A percentile compares a stretch with the other conserved stretches of the same genome.
These are phyloP conservation scores for Agrochola macilenta DNA, from an alignment of 2,888 invertebrate genomes.

Conservation along the genomic window DNA sequence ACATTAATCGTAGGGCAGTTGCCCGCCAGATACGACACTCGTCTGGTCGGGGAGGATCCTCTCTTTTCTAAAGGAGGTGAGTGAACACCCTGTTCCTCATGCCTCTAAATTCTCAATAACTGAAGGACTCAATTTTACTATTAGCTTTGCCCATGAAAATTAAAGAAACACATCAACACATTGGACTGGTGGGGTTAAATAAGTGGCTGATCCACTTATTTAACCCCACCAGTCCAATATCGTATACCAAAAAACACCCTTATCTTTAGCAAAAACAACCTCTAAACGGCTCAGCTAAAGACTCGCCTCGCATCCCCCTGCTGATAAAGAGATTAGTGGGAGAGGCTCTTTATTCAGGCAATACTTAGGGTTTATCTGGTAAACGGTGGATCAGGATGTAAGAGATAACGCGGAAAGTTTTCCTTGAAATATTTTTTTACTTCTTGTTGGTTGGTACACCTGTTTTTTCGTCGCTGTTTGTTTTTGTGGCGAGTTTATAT, in stretches of 20 bases:
- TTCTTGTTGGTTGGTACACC: constrained; percentile 18
- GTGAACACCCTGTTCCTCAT: no score
- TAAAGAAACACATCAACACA: not conserved
- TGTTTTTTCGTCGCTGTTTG: constrained; percentile 7
- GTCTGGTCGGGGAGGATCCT: no score
- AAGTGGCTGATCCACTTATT: no score
- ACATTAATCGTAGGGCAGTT: no score
- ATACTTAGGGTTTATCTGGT: constrained; percentile 65
- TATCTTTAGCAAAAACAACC: constrained; percentile 58
- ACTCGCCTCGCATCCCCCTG: constrained; percentile 51
- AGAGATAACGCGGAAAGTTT: constrained; percentile 51
- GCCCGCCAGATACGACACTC: no score
- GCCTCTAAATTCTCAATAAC: no score
- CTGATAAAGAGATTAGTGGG: constrained; percentile 66
- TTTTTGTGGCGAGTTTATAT: not conserved
- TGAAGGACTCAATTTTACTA: no score
- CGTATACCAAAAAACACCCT: constrained; percentile 44
- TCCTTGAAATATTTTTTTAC: constrained; percentile 35
- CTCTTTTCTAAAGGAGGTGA: no score
- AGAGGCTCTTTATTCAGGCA: constrained; percentile 65
- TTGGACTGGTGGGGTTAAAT: no score
- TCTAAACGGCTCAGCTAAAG: constrained; percentile 56
- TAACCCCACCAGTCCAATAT: constrained; percentile 33
- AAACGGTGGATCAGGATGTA: constrained; percentile 63
- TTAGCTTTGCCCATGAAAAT: not conserved